Conservation (phyloP, 1,140 invertebrate genomes). For the Bombus ignitus region DNA sequence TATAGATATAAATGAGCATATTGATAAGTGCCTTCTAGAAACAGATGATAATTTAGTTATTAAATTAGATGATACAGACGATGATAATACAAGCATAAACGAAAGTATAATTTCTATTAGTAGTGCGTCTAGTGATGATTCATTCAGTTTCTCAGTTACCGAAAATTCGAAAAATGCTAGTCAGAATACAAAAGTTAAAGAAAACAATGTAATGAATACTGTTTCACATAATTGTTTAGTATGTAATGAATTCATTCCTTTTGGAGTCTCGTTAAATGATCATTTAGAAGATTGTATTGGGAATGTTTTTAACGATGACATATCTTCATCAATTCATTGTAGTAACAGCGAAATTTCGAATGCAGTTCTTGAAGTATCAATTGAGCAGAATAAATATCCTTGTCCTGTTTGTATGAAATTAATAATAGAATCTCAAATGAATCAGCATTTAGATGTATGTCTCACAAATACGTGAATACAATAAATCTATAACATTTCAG, state of each 20-base stretch:
- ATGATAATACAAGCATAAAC: conserved; percentile 29
- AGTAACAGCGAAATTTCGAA: background rate
- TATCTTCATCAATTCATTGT: background rate
- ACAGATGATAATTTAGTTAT: conserved; percentile 5
- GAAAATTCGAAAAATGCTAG: background rate
- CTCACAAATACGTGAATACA: conserved; percentile 44
- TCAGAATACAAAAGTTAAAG: background rate
- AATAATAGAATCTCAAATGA: conserved; percentile 74
- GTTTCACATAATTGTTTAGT: conserved; percentile 83
- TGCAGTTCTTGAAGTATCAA: background rate
- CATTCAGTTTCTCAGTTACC: conserved; percentile 32
- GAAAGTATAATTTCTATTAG: conserved; percentile 42
- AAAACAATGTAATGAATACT: conserved; percentile 39
- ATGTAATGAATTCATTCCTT: conserved; percentile 83
- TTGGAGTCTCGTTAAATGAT: conserved; percentile 81
- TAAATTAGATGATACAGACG: conserved; percentile 54
- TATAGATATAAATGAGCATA: conserved; percentile 82
- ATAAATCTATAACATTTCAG: background rate
- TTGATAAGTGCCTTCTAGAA: conserved; percentile 83
- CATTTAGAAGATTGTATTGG: conserved; percentile 86
- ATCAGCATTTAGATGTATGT: conserved; percentile 78
- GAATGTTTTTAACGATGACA: conserved; percentile 75
- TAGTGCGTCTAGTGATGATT: conserved; percentile 56
- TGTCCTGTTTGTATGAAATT: conserved; percentile 78
- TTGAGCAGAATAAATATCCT: conserved; percentile 63